These are phyloP conservation scores for Pachypeltis micranthus DNA, from an alignment of 1,140 invertebrate species.

Conservation along the genomic window DNA sequence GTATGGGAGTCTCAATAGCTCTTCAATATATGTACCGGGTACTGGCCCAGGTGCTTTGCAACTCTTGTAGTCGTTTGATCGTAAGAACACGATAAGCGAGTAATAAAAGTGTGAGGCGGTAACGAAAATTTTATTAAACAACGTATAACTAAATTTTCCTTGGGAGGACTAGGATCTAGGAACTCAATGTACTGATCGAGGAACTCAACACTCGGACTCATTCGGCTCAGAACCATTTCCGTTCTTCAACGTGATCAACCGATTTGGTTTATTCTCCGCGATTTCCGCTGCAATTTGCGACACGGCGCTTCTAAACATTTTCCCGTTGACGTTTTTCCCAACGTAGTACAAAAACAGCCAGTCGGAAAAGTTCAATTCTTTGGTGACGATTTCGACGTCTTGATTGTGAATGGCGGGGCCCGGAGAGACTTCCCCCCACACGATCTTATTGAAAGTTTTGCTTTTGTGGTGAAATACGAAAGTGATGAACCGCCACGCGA, in stretches of 20 bases:
- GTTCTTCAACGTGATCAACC: background rate
- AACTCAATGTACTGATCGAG: too few species aligned
- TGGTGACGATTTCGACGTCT: slow-evolving; percentile 63
- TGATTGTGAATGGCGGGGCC: slow-evolving; percentile 59
- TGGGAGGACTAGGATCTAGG: too few species aligned
- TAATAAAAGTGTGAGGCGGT: too few species aligned
- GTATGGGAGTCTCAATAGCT: too few species aligned
- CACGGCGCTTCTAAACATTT: background rate
- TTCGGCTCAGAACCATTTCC: background rate
- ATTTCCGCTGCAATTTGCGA: background rate
- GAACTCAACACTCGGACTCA: slow-evolving; percentile 3
- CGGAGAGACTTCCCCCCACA: slow-evolving; percentile 38
- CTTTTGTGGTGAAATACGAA: slow-evolving; percentile 41
- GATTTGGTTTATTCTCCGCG: background rate
- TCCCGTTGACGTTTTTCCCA: slow-evolving; percentile 73
- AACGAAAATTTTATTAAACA: too few species aligned
- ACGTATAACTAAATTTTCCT: too few species aligned
- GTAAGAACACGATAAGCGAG: too few species aligned
- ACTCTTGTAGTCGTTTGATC: too few species aligned
- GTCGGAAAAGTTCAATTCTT: slow-evolving; percentile 75
- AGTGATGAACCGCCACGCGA: slow-evolving; percentile 57
- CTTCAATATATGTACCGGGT: too few species aligned
- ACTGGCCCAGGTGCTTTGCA: too few species aligned
- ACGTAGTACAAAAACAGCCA: slow-evolving; percentile 88
- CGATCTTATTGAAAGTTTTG: slow-evolving; percentile 9